Evolutionary conservation across 2,888 invertebrate genomes (phyloP).

Genomic region (Adineta ricciae): DNA sequence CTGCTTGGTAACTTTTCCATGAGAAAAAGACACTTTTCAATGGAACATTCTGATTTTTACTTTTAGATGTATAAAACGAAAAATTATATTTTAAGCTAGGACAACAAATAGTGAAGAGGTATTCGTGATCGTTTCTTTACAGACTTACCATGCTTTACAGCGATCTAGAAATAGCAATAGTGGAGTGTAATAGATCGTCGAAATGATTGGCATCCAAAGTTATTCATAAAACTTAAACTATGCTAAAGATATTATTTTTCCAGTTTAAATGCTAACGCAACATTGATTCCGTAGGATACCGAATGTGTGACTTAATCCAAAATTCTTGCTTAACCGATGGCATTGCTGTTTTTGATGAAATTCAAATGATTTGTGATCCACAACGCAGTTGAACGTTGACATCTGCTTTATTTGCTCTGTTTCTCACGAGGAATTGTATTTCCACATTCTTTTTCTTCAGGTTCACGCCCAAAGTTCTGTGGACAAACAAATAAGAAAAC

Average conservation of each 20-base stretch:
- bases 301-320: conserved; percentile 57
- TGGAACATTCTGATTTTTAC: conserved; percentile 60
- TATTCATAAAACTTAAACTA: conserved; percentile 71
- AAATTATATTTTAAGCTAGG: conserved; percentile 89
- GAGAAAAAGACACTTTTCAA: too few species aligned
- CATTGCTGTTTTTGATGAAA: conserved; percentile 95
- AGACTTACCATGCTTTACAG: too few species aligned
- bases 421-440: too few species aligned
- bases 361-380: conserved; percentile 84
- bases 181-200: too few species aligned
- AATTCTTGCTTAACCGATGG: conserved; percentile 60
- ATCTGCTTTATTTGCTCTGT: conserved; percentile 63
- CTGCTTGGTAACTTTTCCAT: conserved; percentile 76
- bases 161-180: too few species aligned
- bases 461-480: conserved; percentile 73
- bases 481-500: conserved; percentile 73
- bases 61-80: conserved; percentile 73
- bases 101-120: conserved; percentile 86
- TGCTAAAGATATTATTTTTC: conserved; percentile 37
- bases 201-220: conserved; percentile 54
- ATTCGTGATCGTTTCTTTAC: too few species aligned
- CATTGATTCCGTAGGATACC: too few species aligned
- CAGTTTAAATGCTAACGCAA: conserved; percentile 58
- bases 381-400: conserved; percentile 98
- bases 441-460: neutral